A percentile compares a stretch with the other conserved stretches of the same genome.
phyloP scores from a whole-genome alignment of 2,113 vertebrate species.

The Apaloderma vittatum region DNA sequence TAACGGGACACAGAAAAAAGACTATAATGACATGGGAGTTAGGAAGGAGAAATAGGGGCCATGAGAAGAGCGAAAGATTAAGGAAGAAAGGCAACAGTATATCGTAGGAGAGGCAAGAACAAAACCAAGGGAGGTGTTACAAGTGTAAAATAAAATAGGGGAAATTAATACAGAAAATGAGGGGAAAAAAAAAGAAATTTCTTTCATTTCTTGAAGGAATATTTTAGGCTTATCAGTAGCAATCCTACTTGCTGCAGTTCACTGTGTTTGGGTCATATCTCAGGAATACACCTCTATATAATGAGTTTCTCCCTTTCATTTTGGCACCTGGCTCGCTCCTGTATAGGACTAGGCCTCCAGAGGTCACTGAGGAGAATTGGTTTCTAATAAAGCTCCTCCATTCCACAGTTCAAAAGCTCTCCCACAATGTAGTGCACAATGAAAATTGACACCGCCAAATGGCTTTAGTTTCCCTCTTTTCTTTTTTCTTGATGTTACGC shows the following conservation, averaged over 20 bases:
- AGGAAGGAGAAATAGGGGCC: neutral
- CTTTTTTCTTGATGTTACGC: neutral
- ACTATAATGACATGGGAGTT: neutral
- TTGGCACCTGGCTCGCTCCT: conserved; percentile 43
- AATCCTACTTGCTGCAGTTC: neutral
- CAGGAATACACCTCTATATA: neutral
- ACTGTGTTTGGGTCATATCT: neutral
- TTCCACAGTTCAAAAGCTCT: conserved; percentile 48
- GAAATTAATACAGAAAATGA: neutral
- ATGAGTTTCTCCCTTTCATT: conserved; percentile 44
- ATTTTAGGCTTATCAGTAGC: neutral
- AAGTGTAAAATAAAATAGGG: neutral
- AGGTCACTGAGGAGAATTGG: conserved; percentile 42
- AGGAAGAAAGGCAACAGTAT: neutral
- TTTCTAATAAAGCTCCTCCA: conserved; percentile 54
- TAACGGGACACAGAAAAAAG: neutral
- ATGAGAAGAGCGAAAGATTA: neutral
- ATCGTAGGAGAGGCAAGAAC: neutral
- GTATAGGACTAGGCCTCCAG: conserved; percentile 29
- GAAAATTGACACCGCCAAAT: conserved; percentile 12
- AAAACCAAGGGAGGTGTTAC: neutral
- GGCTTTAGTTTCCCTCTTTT: conserved; percentile 16
- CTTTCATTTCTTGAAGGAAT: neutral
- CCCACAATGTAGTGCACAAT: conserved; percentile 18
- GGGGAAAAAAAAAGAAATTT: neutral